These are phyloP conservation scores for Sphecodes monilicornis DNA, from an alignment of 2,888 invertebrate genomes.

Conservation along the genomic window DNA sequence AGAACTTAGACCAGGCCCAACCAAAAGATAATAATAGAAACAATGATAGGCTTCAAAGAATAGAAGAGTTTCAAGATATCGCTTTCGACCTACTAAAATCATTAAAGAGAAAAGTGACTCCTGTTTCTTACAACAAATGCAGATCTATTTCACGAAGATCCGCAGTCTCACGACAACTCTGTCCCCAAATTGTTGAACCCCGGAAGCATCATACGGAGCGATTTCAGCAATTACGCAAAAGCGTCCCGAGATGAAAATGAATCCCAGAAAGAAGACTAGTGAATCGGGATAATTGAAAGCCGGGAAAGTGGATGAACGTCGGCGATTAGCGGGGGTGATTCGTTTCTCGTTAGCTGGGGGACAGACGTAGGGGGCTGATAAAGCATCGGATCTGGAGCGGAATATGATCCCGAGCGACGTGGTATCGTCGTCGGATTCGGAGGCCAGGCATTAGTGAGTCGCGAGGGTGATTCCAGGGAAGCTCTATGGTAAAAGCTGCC, in stretches of 20 bases:
- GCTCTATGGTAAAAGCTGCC: constrained; percentile 75
- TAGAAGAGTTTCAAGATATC: too few relatives aligned
- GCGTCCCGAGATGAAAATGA: not conserved
- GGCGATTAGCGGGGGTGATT: constrained; percentile 31
- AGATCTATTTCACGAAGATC: not conserved
- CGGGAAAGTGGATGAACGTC: not conserved
- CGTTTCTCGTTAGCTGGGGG: constrained; percentile 17
- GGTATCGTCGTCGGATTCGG: constrained; percentile 60
- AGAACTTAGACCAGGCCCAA: too few relatives aligned
- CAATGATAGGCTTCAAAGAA: too few relatives aligned
- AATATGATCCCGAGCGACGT: constrained; percentile 73
- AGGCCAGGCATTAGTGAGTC: constrained; percentile 65
- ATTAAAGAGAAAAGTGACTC: too few relatives aligned
- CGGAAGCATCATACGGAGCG: not conserved
- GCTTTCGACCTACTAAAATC: too few relatives aligned
- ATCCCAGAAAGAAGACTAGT: not conserved
- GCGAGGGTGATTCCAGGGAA: constrained; percentile 72
- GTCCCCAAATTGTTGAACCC: not conserved
- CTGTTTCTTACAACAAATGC: too few relatives aligned
- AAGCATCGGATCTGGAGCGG: constrained; percentile 69
- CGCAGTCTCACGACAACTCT: not conserved
- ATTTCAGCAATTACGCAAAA: not conserved
- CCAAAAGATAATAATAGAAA: too few relatives aligned
- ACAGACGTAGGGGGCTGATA: constrained; percentile 33
- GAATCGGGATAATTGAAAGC: constrained; percentile 29